phyloP scores from a whole-genome alignment of 2,113 vertebrate genomes.

The Athene cunicularia region DNA sequence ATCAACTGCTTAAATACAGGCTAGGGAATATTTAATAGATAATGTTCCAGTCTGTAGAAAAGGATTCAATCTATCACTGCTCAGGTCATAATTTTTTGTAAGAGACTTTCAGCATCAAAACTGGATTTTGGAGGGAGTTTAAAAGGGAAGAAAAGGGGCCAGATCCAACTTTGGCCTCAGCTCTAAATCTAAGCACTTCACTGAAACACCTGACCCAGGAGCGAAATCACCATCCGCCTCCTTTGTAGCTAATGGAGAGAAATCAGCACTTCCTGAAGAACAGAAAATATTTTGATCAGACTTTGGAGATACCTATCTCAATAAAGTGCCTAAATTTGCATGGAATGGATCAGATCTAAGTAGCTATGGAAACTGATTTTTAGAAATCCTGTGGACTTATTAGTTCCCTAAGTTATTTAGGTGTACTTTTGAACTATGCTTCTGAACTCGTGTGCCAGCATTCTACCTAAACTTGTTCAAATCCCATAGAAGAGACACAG shows the following conservation, averaged over 20 bases:
- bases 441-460: neutral
- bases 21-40: neutral
- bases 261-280: neutral
- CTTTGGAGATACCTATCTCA: neutral
- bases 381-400: neutral
- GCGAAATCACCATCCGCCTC: neutral
- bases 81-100: neutral
- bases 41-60: neutral
- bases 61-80: neutral
- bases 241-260: neutral
- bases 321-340: neutral
- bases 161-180: neutral
- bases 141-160: neutral
- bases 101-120: neutral
- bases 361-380: neutral
- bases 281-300: neutral
- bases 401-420: neutral
- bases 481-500: neutral
- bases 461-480: neutral
- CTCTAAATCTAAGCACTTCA: neutral
- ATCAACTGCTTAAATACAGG: neutral
- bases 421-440: neutral
- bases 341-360: neutral
- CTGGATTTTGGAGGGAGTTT: neutral
- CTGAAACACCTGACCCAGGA: neutral